Evolutionary conservation across 2,888 invertebrate species (phyloP), one percentile per base, ranked within the genome.

Genomic region (Drosophila mercatorum): DNA sequence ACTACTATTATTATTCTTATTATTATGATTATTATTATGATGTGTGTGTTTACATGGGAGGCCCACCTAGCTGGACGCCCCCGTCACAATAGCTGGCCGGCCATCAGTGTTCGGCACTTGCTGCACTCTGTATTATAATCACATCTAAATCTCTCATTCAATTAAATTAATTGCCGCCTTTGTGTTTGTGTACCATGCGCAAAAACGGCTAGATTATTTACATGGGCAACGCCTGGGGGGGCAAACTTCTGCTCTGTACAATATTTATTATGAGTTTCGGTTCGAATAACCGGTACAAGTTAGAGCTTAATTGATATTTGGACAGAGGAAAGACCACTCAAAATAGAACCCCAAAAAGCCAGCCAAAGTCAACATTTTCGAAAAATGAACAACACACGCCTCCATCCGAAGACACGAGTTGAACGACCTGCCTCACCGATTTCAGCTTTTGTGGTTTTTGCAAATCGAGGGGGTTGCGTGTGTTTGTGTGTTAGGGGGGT

Each of bases 141-240:
- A 68, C 75, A 67, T 59, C 71, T 68, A 74, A 84, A 83, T 88
- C 83, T 80, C 71, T 65, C 69, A 75, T 78, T 84, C 83, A 84
- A 88, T 88, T 88, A 80, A 85, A 80, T 80, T 85, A 83, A 85
- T 88, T 83, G 83, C 73, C 72, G 68, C 75, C 75, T 69, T 75
- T 71, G 75, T 75, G 68, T 72, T 81, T 77, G 71, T 68, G 72
- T 65, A 49, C 41, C 68, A 77, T 61, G 81, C 74, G 71, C 63
- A 81, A 72, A 72, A 78, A 68, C 69, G 72, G 10, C 62, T 51
- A 71, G 64, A 79, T 79, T 78, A 78, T 79, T 77, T 77, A 77
- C 67, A 77, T 64, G 68, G 44, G 7, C 7, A 61, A 44, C 10
- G 72, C 57, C 34, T 12, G 11, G 34, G 26, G 53, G 14, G 26